Evolutionary conservation across 2,888 invertebrate genomes (phyloP).

Genomic region (Hypselothyrea guttata): DNA sequence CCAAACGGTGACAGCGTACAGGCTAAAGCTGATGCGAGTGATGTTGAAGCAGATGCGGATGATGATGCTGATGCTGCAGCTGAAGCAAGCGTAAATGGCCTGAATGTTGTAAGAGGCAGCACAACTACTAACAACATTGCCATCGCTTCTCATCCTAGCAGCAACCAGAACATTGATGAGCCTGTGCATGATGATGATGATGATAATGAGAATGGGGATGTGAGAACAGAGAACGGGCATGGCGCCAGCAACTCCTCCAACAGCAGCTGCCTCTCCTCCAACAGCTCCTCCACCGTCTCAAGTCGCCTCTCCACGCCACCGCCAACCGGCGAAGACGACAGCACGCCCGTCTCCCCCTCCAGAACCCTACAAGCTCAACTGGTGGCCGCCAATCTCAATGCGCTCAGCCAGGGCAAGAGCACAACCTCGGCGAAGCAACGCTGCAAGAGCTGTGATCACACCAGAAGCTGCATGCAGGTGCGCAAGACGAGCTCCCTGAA

Average conservation of each 20-base stretch:
- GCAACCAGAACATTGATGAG: slow-evolving; percentile 62
- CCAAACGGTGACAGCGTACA: slow-evolving; percentile 62
- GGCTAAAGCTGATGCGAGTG: slow-evolving; percentile 37
- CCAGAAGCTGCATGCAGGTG: slow-evolving; percentile 58
- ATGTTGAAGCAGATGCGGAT: slow-evolving; percentile 23
- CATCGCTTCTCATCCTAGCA: slow-evolving; percentile 72
- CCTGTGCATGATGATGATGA: slow-evolving; percentile 37
- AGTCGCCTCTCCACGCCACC: slow-evolving; percentile 79
- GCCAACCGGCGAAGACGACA: slow-evolving; percentile 79
- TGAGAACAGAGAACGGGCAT: slow-evolving; percentile 58
- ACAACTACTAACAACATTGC: slow-evolving; percentile 71
- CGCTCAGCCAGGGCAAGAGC: slow-evolving; percentile 51
- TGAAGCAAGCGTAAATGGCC: slow-evolving; percentile 68
- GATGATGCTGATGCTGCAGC: slow-evolving; percentile 25
- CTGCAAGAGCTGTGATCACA: slow-evolving; percentile 74
- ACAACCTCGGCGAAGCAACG: slow-evolving; percentile 37
- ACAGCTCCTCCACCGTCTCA: slow-evolving; percentile 65
- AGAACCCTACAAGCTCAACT: slow-evolving; percentile 67
- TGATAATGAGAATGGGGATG: slow-evolving; percentile 20
- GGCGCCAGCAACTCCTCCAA: slow-evolving; percentile 23
- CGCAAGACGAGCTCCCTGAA: slow-evolving; percentile 79
- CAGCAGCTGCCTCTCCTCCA: slow-evolving; percentile 46
- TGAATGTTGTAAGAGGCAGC: slow-evolving; percentile 50
- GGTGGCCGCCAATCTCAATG: slow-evolving; percentile 72
- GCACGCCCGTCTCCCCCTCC: slow-evolving; percentile 74